Evolutionary conservation across 37 sponge, comb jelly and placozoan species (phyloP).

Genomic region (Tethya wilhelma): DNA sequence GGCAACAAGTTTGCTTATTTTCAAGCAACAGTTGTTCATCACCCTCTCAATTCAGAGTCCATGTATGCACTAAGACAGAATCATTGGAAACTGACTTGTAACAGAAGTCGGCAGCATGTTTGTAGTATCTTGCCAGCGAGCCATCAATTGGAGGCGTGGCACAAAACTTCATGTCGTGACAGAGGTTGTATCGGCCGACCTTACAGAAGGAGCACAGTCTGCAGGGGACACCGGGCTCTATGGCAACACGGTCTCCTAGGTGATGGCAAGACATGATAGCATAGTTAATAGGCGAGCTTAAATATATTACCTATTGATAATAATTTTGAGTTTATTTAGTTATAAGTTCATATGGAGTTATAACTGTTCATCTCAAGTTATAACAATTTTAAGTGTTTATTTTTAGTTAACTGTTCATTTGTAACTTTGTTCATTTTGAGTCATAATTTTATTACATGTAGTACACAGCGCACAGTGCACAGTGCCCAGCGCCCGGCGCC

Average conservation of each 20-base stretch:
- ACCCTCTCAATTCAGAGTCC: too few species aligned
- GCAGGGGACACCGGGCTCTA: conserved; percentile 97
- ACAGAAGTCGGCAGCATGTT: conserved; percentile 93
- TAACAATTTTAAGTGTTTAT: not conserved
- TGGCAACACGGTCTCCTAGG: conserved; percentile 92
- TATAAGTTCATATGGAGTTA: not conserved
- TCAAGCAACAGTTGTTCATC: too few species aligned
- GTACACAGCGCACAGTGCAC: too few species aligned
- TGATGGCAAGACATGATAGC: too few species aligned
- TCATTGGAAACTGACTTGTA: conserved; percentile 89
- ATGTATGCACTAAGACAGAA: too few species aligned
- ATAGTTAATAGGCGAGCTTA: not conserved
- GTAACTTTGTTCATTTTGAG: too few species aligned
- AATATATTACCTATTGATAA: not conserved
- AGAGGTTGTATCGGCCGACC: conserved; percentile 92
- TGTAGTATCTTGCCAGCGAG: conserved; percentile 82
- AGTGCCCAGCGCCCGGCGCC: too few species aligned
- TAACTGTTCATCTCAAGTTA: not conserved
- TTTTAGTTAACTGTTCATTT: too few species aligned
- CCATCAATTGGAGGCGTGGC: conserved; percentile 97
- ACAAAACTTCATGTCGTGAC: conserved; percentile 94
- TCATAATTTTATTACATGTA: too few species aligned
- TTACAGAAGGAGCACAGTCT: conserved; percentile 81
- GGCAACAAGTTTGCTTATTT: too few species aligned
- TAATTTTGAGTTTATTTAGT: too few species aligned